Evolutionary conservation across 2,113 vertebrate genomes (phyloP), one percentile per base, ranked within the genome.

Genomic region (Lepisosteus osseus): DNA sequence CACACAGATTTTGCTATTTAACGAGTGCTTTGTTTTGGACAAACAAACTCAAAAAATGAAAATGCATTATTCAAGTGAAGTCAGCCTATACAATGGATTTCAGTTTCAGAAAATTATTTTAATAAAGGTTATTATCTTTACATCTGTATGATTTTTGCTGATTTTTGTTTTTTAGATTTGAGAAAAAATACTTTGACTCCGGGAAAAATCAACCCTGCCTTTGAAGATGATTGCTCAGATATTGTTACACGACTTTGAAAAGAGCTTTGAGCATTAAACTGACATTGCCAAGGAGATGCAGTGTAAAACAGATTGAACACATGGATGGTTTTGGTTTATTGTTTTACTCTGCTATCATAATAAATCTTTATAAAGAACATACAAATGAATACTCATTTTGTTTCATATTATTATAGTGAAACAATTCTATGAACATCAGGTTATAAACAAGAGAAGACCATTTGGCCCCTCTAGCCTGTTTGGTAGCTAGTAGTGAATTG

Each of bases 121-220:
- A 51, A 29, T 29, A 29, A 29, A 29, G 29, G 2, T 29, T 29
- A 29, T 29, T 1, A 29, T 29, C 29, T 29, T 29, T 29, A 29
- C 29, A 29, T 1, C 29, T 29, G 29, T 29, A 29, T 1, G 29
- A 29, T 65, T 75, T 83, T 85, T 75, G 85, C 78, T 83, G 80
- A 80, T 90, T 62, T 85, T 76, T 85, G 78, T 85, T 86, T 81
- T 83, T 80, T 78, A 98, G 97, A 95, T 92, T 87, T 98, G 79
- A 94, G 89, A 87, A 92, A 84, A 78, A 85, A 80, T 69, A 76
- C 82, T 80, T 91, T 83, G 85, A 80, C 70, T n/a, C 74, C 83
- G 8, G 82, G 86, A 83, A 88, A 67, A 29, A 70, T 72, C 0
- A 79, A 83, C 83, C 74, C 78, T 40, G 70, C 69, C 42, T 80